Base-by-base conservation (phyloP, 1,140 invertebrate species). In the Colletes gigas region DNA sequence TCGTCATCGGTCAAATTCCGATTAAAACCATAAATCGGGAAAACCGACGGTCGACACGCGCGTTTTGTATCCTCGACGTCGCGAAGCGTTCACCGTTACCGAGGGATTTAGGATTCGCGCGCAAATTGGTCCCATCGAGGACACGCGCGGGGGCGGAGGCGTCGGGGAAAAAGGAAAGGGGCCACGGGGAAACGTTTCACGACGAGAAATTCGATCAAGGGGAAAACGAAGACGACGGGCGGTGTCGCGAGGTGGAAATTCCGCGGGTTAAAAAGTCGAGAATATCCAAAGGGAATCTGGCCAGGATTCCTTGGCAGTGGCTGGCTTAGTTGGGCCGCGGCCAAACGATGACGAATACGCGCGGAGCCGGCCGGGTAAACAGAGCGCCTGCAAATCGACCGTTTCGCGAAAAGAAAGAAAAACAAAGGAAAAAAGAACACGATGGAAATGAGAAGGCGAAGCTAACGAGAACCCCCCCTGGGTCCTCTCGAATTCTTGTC, bases 321-420 rank as follows among this genome's bases (percentile, higher is more conserved):
- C 78, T 86, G 88, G 84, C 83, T 90, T 87, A 88, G 88, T 92
- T 92, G 92, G 89, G 63, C 55, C 52, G 50, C n/a, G 63, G 88
- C 92, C 92, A 93, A 92, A 82, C 62, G 84, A 86, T 91, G 91
- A 92, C 91, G 90, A 92, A 88, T 90, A 89, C 82, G 79, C 80
- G 57, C 60, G 75, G 83, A 78, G 67, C 62, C 57, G 50, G 71
- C n/a, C 59, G 79, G 57, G 63, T 87, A 88, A 84, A 87, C 80
- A 83, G 80, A 76, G 54, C 73, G 54, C 21, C 47, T 47, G 75
- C 68, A 65, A 86, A 79, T 83, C 72, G 75, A 62, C n/a, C 19
- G 65, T 73, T 65, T 80, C 59, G 21, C 44, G 59, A 82, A 73
- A 44, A 52, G 19, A 12, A 66, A 59, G 19, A 30, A 70, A 50